Evolutionary conservation across 2,113 vertebrate genomes (phyloP), one percentile per base, ranked within the genome.

Genomic region (Thamnaconus septentrionalis): DNA sequence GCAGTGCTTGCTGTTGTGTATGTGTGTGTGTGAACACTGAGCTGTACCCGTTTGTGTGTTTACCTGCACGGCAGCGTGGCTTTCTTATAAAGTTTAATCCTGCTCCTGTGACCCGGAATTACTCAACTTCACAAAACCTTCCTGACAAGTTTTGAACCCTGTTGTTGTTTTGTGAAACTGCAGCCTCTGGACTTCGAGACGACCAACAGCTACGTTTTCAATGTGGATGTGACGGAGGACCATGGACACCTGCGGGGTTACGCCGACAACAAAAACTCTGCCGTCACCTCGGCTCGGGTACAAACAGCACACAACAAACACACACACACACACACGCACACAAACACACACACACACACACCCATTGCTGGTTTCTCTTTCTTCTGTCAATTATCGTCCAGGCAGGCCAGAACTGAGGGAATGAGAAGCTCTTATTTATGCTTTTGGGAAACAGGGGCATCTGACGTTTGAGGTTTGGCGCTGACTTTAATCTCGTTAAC

Each of bases 111-210:
- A 31, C 18, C 18, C 18, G 18, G 18, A 31, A 31, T 31, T 31
- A 31, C 18, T 31, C 18, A 31, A 31, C 18, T 31, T 31, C 18
- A 31, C 18, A 31, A 31, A 2, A 31, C 18, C 18, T 31, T 31
- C 2, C 2, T 31, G 18, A 31, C 18, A 31, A 48, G 6, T 8
- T 39, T 12, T 7, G 6, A 45, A 3, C 55, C 11, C 48, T 39
- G 5, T 61, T 54, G 18, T 41, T 41, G 39, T 55, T 50, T 52
- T 70, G 39, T 40, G 61, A 67, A 4, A 65, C 5, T 55, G 3
- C 81, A 99, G 97, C 79, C 88, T 59, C 85, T 99, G 66, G 95
- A 99, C 82, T 99, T 89, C 0, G 97, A 99, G 75, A 88, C 73
- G 6, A 85, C 0, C 1, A 64, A 6, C 59, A 75, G 5, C 9